Evolutionary conservation across 2,888 invertebrate genomes (phyloP), one percentile per base, ranked within the genome.

Genomic region (Drosophila greeni): DNA sequence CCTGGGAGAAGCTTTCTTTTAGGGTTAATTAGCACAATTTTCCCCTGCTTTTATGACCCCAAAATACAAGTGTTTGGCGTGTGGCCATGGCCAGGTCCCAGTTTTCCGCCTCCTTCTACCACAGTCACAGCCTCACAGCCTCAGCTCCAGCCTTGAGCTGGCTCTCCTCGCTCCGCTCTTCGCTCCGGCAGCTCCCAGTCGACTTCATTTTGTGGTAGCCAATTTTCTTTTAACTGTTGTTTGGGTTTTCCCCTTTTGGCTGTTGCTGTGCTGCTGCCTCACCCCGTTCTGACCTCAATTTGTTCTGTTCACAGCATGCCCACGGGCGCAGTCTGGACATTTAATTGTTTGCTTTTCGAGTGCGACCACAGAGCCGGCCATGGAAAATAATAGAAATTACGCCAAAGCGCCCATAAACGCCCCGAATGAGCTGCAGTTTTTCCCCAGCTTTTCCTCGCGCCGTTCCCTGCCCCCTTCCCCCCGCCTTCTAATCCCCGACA

Each of bases 11-110:
- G 59, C 59, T 60, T 73, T 73, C 79, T 82, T 80, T 82, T 82
- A 82, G 80, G 80, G 82, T 84, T 82, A 82, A 82, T 82, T 82
- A 82, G 82, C 81, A 80, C 82, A 84, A 84, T 82, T 84, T 84
- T 74, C 72, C 84, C 82, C 65, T 80, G 76, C 73, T 79, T 81
- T 81, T 82, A 81, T 81, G 80, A 73, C 72, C 76, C 69, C 55
- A 69, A 71, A 82, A 78, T 73, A 80, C 79, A 80, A 83, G 83
- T 61, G 83, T 66, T 83, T 83, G 79, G 79, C 78, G 57, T 48
- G 54, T 59, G 54, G 79, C 79, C 78, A 82, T 75, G 72, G 80
- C 75, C 77, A 70, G 62, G 52, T 39, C 53, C 56, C 55, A 64
- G 51, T 37, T 55, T 51, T 58, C 45, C 36, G 53, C 53, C 34